Evolutionary conservation across 1,140 invertebrate species (phyloP), one percentile per base, ranked within the genome.

Genomic region (Sycophila sp.): DNA sequence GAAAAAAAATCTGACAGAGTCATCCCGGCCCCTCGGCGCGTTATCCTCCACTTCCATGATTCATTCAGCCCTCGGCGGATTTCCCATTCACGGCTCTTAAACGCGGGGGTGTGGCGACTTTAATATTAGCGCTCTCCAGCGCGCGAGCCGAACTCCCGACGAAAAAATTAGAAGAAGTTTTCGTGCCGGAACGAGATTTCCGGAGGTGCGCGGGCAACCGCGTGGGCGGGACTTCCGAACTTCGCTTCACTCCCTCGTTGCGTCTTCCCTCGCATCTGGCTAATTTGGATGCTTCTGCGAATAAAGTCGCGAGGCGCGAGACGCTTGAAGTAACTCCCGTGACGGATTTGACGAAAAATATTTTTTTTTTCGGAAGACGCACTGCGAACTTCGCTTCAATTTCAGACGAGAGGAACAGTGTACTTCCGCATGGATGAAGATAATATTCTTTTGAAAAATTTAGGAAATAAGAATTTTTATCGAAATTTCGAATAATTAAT

Each of bases 61-160:
- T 56, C 55, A 22, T 28, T 40, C 65, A 58, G 28, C 17, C n/a
- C 51, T 32, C 24, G 11, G n/a, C 63, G 34, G 24, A 47, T 67
- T 67, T 60, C 42, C 66, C 56, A 60, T 69, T 69, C 66, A 60
- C 17, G 30, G 42, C 32, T 49, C 34, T 45, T 30, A 66, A 66
- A 6, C 17, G 2, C 19, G 17, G 34, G 58, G 69, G 51, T 24
- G 64, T 64, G 51, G 70, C 58, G 45, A 77, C 74, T 78, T 76
- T 76, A 77, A 79, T 79, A 79, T 79, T 79, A 78, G 77, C 77
- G 78, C 77, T 79, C 74, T 74, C n/a, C n/a, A n/a, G n/a, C n/a
- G n/a, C n/a, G 74, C 77, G 74, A 78, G 75, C 76, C 75, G 78
- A 77, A 78, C 77, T 74, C 73, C 24, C 42, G 4, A 42, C 17